Conservation (phyloP, 2,797 vertebrate species). For the Eutrigla gurnardus region DNA sequence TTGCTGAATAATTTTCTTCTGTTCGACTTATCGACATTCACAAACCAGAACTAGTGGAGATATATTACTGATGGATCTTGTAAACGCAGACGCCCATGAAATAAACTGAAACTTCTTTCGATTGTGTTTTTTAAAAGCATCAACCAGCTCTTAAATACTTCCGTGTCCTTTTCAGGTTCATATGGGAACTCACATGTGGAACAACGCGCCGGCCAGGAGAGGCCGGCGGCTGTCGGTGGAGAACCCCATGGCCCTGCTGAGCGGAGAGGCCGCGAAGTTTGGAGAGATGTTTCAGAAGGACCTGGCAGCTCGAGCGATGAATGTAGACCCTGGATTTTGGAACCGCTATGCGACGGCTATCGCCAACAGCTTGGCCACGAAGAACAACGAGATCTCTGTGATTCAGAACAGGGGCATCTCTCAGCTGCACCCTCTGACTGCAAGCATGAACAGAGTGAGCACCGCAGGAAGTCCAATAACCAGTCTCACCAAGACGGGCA, state of each 20-base stretch:
- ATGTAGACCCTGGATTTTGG: conserved; percentile 95
- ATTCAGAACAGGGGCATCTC: conserved; percentile 95
- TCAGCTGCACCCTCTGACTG: conserved; percentile 88
- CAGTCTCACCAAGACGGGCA: conserved; percentile 89
- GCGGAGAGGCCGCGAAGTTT: conserved; percentile 92
- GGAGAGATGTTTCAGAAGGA: conserved; percentile 97
- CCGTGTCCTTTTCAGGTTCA: conserved; percentile 87
- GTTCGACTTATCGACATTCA: background rate
- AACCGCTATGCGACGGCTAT: conserved; percentile 95
- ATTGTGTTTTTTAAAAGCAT: background rate
- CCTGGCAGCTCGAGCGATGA: conserved; percentile 93
- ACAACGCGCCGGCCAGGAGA: conserved; percentile 92
- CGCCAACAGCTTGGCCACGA: conserved; percentile 94
- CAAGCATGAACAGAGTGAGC: conserved; percentile 90
- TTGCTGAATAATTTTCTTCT: background rate
- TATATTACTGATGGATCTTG: background rate
- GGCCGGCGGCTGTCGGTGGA: conserved; percentile 95
- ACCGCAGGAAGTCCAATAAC: conserved; percentile 85
- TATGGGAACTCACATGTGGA: conserved; percentile 99
- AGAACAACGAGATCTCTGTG: conserved; percentile 98
- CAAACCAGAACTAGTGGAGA: background rate
- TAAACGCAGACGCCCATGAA: background rate
- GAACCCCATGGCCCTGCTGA: conserved; percentile 93
- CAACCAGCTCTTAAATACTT: background rate
- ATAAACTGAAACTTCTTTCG: background rate